phyloP scores from a whole-genome alignment of 2,797 vertebrate genomes.

The Muraenolepis orangiensis region DNA sequence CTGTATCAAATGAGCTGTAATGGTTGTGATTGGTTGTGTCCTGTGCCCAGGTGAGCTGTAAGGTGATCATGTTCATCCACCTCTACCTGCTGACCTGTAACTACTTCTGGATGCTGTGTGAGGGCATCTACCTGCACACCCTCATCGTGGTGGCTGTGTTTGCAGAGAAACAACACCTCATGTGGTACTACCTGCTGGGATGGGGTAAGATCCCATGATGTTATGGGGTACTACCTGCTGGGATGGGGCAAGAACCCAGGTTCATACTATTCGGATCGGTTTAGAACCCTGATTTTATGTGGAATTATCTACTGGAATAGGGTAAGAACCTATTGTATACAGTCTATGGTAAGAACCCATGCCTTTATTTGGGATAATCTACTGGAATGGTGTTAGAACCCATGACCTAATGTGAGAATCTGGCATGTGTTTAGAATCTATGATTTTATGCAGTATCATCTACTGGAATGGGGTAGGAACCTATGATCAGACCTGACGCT shows the following conservation, averaged over 20 bases:
- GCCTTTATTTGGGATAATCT: no score
- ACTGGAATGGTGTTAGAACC: no score
- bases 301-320: neutral
- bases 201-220: constrained; percentile 80
- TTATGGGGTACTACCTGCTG: neutral
- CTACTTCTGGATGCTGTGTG: constrained; percentile 99
- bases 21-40: constrained; percentile 21
- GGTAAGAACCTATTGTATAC: no score
- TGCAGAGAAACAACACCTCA: constrained; percentile 91
- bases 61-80: constrained; percentile 87
- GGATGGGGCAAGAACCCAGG: constrained; percentile 71
- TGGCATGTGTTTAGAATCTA: constrained; percentile 69
- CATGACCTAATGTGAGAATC: neutral
- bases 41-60: constrained; percentile 82
- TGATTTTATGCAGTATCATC: neutral
- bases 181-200: constrained; percentile 97
- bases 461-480: neutral
- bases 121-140: constrained; percentile 96
- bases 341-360: no score
- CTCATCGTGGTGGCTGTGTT: constrained; percentile 98
- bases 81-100: constrained; percentile 92
- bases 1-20: constrained; percentile 84
- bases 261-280: neutral
- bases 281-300: neutral
- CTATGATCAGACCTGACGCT: no score